These are phyloP conservation scores for Parotocinclus haroldoi DNA, from an alignment of 2,797 vertebrate genomes.

Conservation along the genomic window DNA sequence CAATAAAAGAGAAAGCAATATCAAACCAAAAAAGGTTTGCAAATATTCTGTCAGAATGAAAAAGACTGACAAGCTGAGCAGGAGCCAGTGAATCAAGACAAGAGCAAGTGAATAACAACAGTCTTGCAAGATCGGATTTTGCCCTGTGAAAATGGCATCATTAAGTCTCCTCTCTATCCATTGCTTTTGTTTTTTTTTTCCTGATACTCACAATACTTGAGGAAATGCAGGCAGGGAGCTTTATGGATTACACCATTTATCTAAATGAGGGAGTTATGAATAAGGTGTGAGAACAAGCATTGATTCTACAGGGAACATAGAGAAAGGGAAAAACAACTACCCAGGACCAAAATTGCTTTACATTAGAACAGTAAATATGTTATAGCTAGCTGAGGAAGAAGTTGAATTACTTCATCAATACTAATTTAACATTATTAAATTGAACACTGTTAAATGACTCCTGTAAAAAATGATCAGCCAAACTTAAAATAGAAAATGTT, in stretches of 20 bases:
- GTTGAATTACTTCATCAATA: no score
- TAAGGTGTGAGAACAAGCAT: conserved; percentile 43
- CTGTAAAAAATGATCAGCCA: no score
- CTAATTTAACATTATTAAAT: no score
- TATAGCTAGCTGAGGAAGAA: not conserved
- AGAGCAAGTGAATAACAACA: conserved; percentile 23
- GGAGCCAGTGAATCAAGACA: conserved; percentile 30
- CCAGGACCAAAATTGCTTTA: conserved; percentile 7
- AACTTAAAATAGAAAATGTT: no score
- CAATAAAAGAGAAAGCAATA: conserved; percentile 13
- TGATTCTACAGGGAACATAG: conserved; percentile 29
- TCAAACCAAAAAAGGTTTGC: conserved; percentile 13
- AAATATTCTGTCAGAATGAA: not conserved
- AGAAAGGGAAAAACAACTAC: conserved; percentile 15
- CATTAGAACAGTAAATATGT: not conserved
- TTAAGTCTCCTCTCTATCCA: conserved; percentile 48
- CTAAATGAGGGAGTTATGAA: conserved; percentile 52
- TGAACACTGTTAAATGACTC: no score
- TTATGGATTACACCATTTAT: conserved; percentile 52
- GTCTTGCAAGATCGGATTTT: conserved; percentile 28
- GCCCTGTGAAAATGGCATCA: conserved; percentile 51
- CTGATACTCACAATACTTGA: conserved; percentile 35
- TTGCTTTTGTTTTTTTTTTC: conserved; percentile 48
- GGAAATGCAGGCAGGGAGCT: conserved; percentile 36
- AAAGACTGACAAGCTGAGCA: not conserved